Base-by-base conservation (phyloP, 1,140 invertebrate genomes). In the Pomacea maculata region DNA sequence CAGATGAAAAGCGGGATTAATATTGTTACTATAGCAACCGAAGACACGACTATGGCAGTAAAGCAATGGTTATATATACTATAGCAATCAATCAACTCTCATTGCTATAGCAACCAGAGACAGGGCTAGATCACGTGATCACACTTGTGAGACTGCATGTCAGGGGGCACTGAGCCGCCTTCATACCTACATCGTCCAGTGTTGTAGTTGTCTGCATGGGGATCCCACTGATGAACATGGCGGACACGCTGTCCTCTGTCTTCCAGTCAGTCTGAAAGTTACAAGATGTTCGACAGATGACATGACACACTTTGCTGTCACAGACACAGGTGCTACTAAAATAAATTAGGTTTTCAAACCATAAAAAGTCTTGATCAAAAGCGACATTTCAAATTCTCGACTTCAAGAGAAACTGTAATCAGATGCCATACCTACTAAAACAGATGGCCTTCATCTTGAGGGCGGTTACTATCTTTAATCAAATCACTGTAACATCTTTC, bases 211-310 rank as follows among this genome's bases (percentile, higher is more conserved):
- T 25, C 67, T 70, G 67, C 21, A 70, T 21, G 1, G 67, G 67
- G n/a, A 70, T 70, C 1, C 67, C 67, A 11, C 67, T 70, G n/a
- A 70, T 34, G 10, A 70, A 70, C 67, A 70, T 70, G 67, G 67
- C 67, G 1, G 67, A 17, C 67, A 70, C 14, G 9, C 67, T 70
- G 67, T 70, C 67, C 21, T 70, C n/a, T 25, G 67, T 25, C 21
- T 2, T 70, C 67, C 67, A 70, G 8, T 70, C 67, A 70, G 67
- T 21, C 67, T 70, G 21, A 6, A 70, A 70, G 10, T 25, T 10
- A 25, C 9, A 25, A 25, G 25, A 68, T 19, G 29, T 8, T 12
- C 1, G 34, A 52, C 11, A 29, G 25, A 45, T 54, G 55, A 11
- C 15, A 34, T 11, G 11, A 45, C 34, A 45, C 34, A 73, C 0